Conservation (phyloP, 2,113 vertebrate genomes). For the Cariama cristata region DNA sequence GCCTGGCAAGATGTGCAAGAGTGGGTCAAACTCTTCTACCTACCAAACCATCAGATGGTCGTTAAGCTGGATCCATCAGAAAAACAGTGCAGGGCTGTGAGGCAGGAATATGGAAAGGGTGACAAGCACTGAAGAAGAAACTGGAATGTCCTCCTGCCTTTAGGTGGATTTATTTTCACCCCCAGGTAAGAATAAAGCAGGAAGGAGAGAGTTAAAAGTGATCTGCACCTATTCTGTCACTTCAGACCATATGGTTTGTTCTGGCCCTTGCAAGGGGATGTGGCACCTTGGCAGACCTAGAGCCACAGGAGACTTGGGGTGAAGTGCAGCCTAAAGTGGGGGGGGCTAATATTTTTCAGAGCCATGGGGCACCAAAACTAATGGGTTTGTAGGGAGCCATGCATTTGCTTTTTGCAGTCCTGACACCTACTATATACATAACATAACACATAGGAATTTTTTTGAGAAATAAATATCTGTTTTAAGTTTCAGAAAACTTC, state of each 20-base stretch:
- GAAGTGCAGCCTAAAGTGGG: not conserved
- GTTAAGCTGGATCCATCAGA: not conserved
- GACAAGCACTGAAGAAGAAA: not conserved
- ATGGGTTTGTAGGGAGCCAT: not conserved
- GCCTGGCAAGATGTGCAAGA: not conserved
- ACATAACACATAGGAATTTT: not conserved
- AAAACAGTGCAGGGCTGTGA: not conserved
- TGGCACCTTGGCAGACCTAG: not conserved
- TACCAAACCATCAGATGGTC: not conserved
- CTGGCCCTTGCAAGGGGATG: not conserved
- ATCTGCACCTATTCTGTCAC: not conserved
- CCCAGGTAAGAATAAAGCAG: not conserved
- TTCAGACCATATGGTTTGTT: not conserved
- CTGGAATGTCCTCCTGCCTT: not conserved
- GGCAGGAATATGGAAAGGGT: not conserved
- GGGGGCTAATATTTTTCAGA: not conserved
- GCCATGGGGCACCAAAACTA: not conserved
- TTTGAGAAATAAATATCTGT: not conserved
- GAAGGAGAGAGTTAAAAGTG: not conserved
- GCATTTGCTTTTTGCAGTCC: not conserved
- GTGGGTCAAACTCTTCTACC: not conserved
- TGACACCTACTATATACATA: not conserved
- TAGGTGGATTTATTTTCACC: not conserved
- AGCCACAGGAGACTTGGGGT: not conserved
- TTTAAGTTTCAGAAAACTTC: not conserved